phyloP scores from a whole-genome alignment of 2,797 vertebrate genomes.

The Enteromius mattozi region DNA sequence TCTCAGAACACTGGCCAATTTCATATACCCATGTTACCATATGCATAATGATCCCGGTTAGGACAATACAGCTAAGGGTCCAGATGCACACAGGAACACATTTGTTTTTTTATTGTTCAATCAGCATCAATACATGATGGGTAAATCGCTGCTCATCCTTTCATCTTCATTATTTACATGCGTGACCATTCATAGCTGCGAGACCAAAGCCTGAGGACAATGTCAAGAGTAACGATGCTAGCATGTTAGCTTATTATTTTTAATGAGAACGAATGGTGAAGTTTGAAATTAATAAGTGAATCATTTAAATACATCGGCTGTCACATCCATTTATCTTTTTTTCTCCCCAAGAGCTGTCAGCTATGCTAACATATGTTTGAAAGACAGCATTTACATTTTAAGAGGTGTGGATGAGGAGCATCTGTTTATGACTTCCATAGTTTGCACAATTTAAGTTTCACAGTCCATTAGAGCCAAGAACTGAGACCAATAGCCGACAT shows the following conservation, averaged over 20 bases:
- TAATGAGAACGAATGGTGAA: slow-evolving; percentile 28
- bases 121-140: not conserved
- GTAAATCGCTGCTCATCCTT: slow-evolving; percentile 32
- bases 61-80: slow-evolving; percentile 19
- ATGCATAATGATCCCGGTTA: slow-evolving; percentile 12
- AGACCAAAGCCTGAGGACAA: slow-evolving; percentile 23
- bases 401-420: slow-evolving; percentile 6
- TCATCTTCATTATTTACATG: slow-evolving; percentile 41
- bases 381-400: slow-evolving; percentile 19
- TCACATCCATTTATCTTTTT: slow-evolving; percentile 23
- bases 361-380: slow-evolving; percentile 25
- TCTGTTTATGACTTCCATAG: slow-evolving; percentile 19
- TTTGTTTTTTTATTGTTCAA: slow-evolving; percentile 19
- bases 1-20: slow-evolving; percentile 14
- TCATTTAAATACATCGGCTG: slow-evolving; percentile 9
- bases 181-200: not conserved
- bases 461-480: slow-evolving; percentile 35
- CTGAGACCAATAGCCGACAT: slow-evolving; percentile 11
- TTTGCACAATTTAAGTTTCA: slow-evolving; percentile 22
- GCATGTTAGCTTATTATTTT: slow-evolving; percentile 19
- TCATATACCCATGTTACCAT: slow-evolving; percentile 9
- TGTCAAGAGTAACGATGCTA: slow-evolving; percentile 23
- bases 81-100: slow-evolving; percentile 34
- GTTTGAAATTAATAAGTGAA: slow-evolving; percentile 20
- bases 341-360: not conserved